Percentiles rank a stretch among this genome's conserved stretches.
phyloP scores from a whole-genome alignment of 2,888 invertebrate species.

The Apotomis betuletana region DNA sequence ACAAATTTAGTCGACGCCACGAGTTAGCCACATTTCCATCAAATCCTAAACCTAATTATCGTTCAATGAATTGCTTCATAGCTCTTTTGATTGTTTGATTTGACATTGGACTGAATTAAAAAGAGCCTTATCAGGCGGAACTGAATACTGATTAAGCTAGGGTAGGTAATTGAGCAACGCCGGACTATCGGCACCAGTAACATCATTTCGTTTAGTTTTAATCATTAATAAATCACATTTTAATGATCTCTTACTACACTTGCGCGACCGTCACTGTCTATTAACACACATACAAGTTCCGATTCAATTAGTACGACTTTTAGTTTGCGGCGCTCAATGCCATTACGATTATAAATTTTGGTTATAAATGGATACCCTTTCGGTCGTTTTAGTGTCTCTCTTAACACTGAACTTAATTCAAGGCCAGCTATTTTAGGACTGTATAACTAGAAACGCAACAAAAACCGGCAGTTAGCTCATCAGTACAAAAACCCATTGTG shows the following conservation, averaged over 20 bases:
- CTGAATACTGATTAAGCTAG: slow-evolving; percentile 59
- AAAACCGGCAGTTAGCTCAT: slow-evolving; percentile 60
- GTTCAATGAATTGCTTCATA: slow-evolving; percentile 72
- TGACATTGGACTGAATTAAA: slow-evolving; percentile 78
- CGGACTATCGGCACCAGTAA: slow-evolving; percentile 59
- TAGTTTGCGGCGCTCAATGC: slow-evolving; percentile 51
- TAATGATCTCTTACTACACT: slow-evolving; percentile 62
- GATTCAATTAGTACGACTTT: slow-evolving; percentile 54
- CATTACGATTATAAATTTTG: slow-evolving; percentile 48
- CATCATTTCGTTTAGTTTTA: slow-evolving; percentile 64
- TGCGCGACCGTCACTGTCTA: slow-evolving; percentile 60
- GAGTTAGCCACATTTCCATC: slow-evolving; percentile 49
- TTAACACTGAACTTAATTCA: slow-evolving; percentile 55
- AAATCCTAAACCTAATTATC: slow-evolving; percentile 58
- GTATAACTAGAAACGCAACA: slow-evolving; percentile 51
- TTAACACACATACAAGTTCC: slow-evolving; percentile 67
- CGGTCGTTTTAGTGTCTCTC: slow-evolving; percentile 32
- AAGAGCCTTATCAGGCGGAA: slow-evolving; percentile 73
- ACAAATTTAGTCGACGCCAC: slow-evolving; percentile 59
- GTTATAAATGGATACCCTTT: slow-evolving; percentile 47
- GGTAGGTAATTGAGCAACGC: slow-evolving; percentile 62
- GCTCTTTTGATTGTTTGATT: slow-evolving; percentile 52
- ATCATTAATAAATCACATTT: slow-evolving; percentile 73
- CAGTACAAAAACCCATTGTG: slow-evolving; percentile 60
- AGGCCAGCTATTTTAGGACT: slow-evolving; percentile 58